A percentile compares a stretch with the other conserved stretches of the same genome.
Conservation (phyloP, 2,797 vertebrate genomes). For the Caiman crocodilus region DNA sequence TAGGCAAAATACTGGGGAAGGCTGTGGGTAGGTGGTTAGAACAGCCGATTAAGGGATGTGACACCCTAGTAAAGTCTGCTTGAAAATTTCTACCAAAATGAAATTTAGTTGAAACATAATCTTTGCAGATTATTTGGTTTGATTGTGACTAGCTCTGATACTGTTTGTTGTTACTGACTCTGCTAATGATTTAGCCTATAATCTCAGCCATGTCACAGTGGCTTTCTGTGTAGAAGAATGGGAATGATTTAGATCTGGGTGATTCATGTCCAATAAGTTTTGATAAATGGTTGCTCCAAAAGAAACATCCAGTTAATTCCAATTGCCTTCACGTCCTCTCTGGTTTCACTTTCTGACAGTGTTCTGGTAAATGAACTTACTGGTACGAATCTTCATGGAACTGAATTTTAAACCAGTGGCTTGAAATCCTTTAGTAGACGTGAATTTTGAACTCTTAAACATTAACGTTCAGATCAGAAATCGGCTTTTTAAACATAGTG, state of each 20-base stretch:
- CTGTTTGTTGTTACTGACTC: not conserved
- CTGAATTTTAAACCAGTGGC: not conserved
- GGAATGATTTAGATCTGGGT: not conserved
- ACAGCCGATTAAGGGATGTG: fast-evolving
- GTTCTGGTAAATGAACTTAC: not conserved
- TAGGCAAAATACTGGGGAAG: not conserved
- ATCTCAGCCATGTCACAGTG: not conserved
- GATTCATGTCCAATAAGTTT: not conserved
- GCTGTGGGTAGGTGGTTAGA: not conserved
- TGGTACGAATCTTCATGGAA: not conserved
- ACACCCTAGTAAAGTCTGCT: not conserved
- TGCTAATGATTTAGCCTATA: not conserved
- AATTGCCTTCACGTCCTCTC: not conserved
- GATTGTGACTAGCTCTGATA: not conserved
- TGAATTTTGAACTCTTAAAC: not conserved
- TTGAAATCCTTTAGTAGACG: not conserved
- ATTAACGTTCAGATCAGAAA: not conserved
- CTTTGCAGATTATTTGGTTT: not conserved
- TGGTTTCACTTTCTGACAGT: not conserved
- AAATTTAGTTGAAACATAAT: not conserved
- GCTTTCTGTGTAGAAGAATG: not conserved
- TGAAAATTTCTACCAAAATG: not conserved
- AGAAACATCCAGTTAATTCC: not conserved
- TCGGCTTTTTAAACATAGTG: not conserved
- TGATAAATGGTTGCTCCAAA: not conserved